Evolutionary conservation across 2,113 vertebrate species (phyloP).

Genomic region (Rhodinocichla rosea): DNA sequence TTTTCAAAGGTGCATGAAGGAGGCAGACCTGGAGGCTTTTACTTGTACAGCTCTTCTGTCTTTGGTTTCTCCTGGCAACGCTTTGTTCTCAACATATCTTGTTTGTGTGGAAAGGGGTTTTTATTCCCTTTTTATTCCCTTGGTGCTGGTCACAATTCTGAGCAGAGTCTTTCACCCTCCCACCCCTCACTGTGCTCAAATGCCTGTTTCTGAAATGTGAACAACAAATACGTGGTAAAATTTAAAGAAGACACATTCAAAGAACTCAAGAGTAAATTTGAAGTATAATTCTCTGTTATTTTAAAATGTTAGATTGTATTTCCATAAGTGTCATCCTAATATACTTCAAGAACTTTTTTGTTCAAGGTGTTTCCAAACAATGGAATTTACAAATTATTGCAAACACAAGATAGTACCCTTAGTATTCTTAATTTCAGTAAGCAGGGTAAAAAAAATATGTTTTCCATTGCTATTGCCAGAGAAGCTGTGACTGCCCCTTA

Average conservation of each 20-base stretch:
- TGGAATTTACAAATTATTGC: neutral
- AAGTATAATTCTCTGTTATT: neutral
- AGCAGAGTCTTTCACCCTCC: neutral
- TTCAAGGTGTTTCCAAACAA: neutral
- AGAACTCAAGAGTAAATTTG: neutral
- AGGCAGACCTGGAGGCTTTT: neutral
- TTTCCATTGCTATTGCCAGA: neutral
- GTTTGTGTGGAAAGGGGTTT: neutral
- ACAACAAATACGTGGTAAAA: neutral
- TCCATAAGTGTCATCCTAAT: neutral
- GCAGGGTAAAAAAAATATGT: neutral
- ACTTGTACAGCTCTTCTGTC: neutral
- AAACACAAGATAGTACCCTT: neutral
- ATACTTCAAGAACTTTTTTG: neutral
- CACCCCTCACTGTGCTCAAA: neutral
- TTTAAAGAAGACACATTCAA: neutral
- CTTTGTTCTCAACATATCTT: neutral
- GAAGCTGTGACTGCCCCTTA: neutral
- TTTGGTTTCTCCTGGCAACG: neutral
- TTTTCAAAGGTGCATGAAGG: neutral
- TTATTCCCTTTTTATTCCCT: neutral
- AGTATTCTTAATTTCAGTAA: neutral
- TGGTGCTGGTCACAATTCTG: neutral
- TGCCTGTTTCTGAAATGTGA: neutral
- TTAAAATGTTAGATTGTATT: neutral